These are phyloP conservation scores for Lapara coniferarum DNA, from an alignment of 2,888 invertebrate species.

Conservation along the genomic window DNA sequence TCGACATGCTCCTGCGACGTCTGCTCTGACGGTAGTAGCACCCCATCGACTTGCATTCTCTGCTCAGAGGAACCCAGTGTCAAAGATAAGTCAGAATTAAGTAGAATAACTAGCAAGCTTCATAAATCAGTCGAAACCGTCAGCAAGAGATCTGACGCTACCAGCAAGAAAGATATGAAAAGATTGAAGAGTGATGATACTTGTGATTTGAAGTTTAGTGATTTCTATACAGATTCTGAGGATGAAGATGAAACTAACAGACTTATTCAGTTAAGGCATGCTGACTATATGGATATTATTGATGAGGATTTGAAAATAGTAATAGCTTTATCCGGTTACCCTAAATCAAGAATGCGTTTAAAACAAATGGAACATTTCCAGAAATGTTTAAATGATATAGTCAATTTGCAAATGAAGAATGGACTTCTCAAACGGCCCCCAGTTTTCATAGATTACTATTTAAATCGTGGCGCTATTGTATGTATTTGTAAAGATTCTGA, in stretches of 20 bases:
- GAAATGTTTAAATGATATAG: constrained; percentile 60
- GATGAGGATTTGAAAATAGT: constrained; percentile 67
- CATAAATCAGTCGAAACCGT: constrained; percentile 34
- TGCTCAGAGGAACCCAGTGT: constrained; percentile 58
- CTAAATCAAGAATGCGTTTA: constrained; percentile 68
- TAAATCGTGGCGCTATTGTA: constrained; percentile 72
- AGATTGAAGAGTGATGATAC: constrained; percentile 45
- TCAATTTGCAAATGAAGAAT: constrained; percentile 71
- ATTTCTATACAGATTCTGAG: constrained; percentile 64
- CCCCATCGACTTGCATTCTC: constrained; percentile 70
- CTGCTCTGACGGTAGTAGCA: constrained; percentile 60
- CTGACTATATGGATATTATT: constrained; percentile 70
- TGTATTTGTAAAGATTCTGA: constrained; percentile 71
- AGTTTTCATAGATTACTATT: constrained; percentile 68
- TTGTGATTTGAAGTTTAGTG: constrained; percentile 61
- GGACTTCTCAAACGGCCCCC: constrained; percentile 65
- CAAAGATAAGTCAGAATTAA: constrained; percentile 55
- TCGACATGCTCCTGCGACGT: constrained; percentile 53
- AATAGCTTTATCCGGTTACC: constrained; percentile 68
- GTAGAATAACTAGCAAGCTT: constrained; percentile 38
- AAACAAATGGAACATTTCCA: constrained; percentile 69
- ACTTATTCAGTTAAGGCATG: constrained; percentile 63
- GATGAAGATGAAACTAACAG: constrained; percentile 70
- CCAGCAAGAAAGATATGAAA: constrained; percentile 52
- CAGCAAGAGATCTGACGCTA: constrained; percentile 54